A percentile compares a stretch with the other conserved stretches of the same genome.
These are phyloP conservation scores for Mactra quadrangularis DNA, from an alignment of 1,140 invertebrate species.

Conservation along the genomic window DNA sequence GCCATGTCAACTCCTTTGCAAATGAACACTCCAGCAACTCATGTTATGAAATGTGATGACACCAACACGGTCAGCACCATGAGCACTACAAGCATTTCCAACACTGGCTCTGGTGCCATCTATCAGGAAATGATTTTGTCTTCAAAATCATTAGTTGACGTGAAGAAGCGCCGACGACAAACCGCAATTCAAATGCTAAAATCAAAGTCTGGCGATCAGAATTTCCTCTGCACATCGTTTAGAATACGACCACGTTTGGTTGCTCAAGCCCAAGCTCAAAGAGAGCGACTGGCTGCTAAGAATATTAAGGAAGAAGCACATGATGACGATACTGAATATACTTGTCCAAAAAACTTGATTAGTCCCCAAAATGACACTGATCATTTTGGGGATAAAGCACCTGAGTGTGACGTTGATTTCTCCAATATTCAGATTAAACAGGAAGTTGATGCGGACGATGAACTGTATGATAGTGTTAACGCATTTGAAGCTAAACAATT, in stretches of 20 bases:
- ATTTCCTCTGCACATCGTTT: slow-evolving; percentile 79
- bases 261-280: slow-evolving; percentile 53
- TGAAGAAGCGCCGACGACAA: slow-evolving; percentile 71
- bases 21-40: slow-evolving; percentile 4
- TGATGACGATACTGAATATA: slow-evolving; percentile 35
- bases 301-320: slow-evolving; percentile 57
- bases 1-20: background rate
- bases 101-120: slow-evolving; percentile 63
- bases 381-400: slow-evolving; percentile 64
- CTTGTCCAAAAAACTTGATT: slow-evolving; percentile 55
- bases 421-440: slow-evolving; percentile 34
- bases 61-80: slow-evolving; percentile 61
- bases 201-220: slow-evolving; percentile 68
- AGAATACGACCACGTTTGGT: slow-evolving; percentile 67
- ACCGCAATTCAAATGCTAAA: slow-evolving; percentile 73
- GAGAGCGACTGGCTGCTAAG: slow-evolving; percentile 57
- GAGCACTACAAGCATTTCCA: slow-evolving; percentile 65
- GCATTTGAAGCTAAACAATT: slow-evolving; percentile 11
- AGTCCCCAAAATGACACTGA: slow-evolving; percentile 62
- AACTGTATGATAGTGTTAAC: slow-evolving; percentile 24
- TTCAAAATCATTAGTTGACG: slow-evolving; percentile 72
- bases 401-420: slow-evolving; percentile 16
- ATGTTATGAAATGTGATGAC: slow-evolving; percentile 34
- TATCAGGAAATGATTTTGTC: slow-evolving; percentile 78
- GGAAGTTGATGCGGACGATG: slow-evolving; percentile 33